Conservation (phyloP, 2,113 vertebrate genomes). For the Calyptomena viridis region DNA sequence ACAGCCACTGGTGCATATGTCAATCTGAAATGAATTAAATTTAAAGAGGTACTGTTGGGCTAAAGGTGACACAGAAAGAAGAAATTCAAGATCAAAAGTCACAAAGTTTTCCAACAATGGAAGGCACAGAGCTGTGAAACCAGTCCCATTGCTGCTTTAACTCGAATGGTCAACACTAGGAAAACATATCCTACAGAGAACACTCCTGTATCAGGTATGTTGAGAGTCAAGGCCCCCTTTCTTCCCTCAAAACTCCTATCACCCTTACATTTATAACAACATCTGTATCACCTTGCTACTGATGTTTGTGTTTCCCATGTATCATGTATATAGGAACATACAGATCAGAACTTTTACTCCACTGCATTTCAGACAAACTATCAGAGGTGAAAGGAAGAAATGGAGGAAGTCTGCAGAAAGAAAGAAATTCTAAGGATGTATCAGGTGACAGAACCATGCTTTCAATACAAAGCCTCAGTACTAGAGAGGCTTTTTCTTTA, state of each 20-base stretch:
- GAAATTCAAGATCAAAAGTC: not conserved
- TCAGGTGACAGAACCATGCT: not conserved
- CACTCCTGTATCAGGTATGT: no score
- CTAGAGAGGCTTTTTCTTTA: not conserved
- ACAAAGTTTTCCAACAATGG: not conserved
- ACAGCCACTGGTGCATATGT: not conserved
- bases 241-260: not conserved
- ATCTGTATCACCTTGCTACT: not conserved
- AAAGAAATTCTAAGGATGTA: not conserved
- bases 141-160: not conserved
- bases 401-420: not conserved
- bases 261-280: not conserved
- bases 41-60: not conserved
- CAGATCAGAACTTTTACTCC: not conserved
- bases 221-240: not conserved
- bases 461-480: not conserved
- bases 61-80: not conserved
- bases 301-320: not conserved
- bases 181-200: not conserved
- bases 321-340: not conserved
- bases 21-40: not conserved
- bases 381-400: not conserved
- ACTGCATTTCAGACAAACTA: not conserved
- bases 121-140: not conserved
- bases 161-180: not conserved